Conservation (phyloP, 1,140 invertebrate species). For the Streblospio benedicti region DNA sequence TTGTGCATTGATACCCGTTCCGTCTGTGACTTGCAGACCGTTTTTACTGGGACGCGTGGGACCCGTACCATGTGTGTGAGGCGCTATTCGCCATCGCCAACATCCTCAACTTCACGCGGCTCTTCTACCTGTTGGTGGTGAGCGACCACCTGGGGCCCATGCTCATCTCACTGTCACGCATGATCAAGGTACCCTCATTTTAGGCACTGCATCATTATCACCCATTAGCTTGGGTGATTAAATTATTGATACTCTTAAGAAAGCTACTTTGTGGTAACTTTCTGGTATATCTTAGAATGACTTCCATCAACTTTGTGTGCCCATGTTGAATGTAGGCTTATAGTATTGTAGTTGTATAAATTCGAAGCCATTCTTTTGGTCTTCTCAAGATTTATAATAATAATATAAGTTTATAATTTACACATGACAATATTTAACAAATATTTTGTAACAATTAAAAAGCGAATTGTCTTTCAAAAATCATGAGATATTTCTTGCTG, state of each 20-base stretch:
- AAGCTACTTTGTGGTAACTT: neutral
- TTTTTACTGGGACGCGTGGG: conserved; percentile 21
- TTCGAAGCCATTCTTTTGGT: too few species aligned
- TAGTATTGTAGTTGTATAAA: too few species aligned
- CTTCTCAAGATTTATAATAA: too few species aligned
- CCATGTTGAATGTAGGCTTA: too few species aligned
- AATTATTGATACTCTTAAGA: neutral
- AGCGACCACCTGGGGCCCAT: conserved; percentile 24
- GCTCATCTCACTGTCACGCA: conserved; percentile 23
- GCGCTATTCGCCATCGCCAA: conserved; percentile 23
- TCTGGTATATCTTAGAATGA: too few species aligned
- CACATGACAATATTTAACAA: too few species aligned
- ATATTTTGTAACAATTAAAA: too few species aligned
- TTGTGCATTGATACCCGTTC: too few species aligned
- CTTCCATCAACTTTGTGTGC: too few species aligned
- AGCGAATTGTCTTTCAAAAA: too few species aligned
- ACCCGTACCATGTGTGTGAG: conserved; percentile 21
- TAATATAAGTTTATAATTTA: too few species aligned
- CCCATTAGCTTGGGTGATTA: neutral
- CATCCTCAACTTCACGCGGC: conserved; percentile 21
- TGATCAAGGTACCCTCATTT: conserved; percentile 21
- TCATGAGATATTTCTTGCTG: too few species aligned
- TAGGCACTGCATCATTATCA: neutral
- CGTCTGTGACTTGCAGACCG: conserved; percentile 15
- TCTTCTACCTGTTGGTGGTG: conserved; percentile 21